Evolutionary conservation across 2,888 invertebrate genomes (phyloP), one percentile per base, ranked within the genome.

Genomic region (Spodoptera littoralis): DNA sequence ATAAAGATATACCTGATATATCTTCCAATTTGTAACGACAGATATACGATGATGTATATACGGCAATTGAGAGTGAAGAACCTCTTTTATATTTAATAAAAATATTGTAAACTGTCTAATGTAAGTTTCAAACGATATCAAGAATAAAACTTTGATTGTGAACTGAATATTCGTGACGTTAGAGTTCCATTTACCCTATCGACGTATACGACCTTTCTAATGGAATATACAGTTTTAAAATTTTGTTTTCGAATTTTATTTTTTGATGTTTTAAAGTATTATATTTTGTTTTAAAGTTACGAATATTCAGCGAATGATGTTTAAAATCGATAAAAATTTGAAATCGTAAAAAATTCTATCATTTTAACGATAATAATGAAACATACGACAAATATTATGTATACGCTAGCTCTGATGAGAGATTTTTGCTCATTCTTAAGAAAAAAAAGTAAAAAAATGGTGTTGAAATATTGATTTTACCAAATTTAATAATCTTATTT

Each of bases 401-500:
- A 97, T 97, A 97, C 97, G 97, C 96, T 96, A 96, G 91, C 94
- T 93, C 95, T 95, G 95, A 95, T 94, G 95, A 95, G 95, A 92
- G 93, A 89, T 73, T 88, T 92, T 96, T 96, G 96, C 96, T 96
- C 96, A 95, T 96, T 95, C 93, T 92, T 92, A 91, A 85, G 80
- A 81, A 90, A 88, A 90, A 84, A 88, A 90, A 91, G 88, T 87
- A 86, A 91, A 85, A 88, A 91, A 91, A 90, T 87, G 89, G 90
- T 94, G 94, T 95, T 94, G 87, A 94, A 93, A 94, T 95, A 96
- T 96, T 96, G 96, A 96, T 96, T 96, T 96, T 96, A 96, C 96
- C 96, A 96, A 96, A 96, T 96, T 96, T 92, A 94, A 95, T 96
- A 96, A 96, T 96, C 96, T 96, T 96, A 96, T 96, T 96, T 96